Evolutionary conservation across 2,797 vertebrate species (phyloP).

Genomic region (Fistularia commersonii): DNA sequence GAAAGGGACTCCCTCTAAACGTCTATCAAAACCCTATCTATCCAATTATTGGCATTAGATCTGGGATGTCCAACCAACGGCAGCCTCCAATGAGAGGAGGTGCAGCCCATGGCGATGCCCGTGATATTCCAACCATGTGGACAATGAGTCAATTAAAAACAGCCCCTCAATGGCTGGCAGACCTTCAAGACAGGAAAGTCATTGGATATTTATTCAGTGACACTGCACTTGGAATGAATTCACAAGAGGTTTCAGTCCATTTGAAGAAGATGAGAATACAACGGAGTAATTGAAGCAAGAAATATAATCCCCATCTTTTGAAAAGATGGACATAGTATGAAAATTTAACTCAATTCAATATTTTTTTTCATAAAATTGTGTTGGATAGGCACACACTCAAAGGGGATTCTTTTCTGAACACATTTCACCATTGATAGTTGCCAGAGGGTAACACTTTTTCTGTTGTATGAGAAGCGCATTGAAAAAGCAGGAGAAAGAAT

Average conservation of each 20-base stretch:
- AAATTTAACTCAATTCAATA: constrained; percentile 48
- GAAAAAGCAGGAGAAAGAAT: not conserved
- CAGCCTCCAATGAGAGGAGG: constrained; percentile 59
- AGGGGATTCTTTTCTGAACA: constrained; percentile 36
- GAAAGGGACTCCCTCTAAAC: constrained; percentile 72
- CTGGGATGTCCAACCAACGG: constrained; percentile 59
- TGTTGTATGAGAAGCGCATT: constrained; percentile 23
- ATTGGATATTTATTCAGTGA: constrained; percentile 47
- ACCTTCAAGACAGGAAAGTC: constrained; percentile 39
- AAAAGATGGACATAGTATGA: constrained; percentile 17
- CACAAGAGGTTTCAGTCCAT: constrained; percentile 36
- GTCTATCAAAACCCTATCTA: constrained; percentile 76
- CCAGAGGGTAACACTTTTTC: constrained; percentile 38
- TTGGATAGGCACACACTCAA: constrained; percentile 48
- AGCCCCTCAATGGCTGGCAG: constrained; percentile 44
- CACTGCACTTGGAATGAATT: constrained; percentile 46
- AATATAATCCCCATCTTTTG: constrained; percentile 44
- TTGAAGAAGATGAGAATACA: constrained; percentile 47
- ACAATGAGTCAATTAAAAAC: constrained; percentile 67
- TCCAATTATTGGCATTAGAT: constrained; percentile 70
- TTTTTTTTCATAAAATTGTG: constrained; percentile 47
- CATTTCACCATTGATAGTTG: constrained; percentile 53
- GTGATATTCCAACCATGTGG: constrained; percentile 59
- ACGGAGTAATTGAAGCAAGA: constrained; percentile 32
- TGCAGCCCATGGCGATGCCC: constrained; percentile 53